Percentiles rank a stretch among this genome's conserved stretches.
phyloP scores from a whole-genome alignment of 2,888 invertebrate genomes.

The Brassicogethes aeneus region DNA sequence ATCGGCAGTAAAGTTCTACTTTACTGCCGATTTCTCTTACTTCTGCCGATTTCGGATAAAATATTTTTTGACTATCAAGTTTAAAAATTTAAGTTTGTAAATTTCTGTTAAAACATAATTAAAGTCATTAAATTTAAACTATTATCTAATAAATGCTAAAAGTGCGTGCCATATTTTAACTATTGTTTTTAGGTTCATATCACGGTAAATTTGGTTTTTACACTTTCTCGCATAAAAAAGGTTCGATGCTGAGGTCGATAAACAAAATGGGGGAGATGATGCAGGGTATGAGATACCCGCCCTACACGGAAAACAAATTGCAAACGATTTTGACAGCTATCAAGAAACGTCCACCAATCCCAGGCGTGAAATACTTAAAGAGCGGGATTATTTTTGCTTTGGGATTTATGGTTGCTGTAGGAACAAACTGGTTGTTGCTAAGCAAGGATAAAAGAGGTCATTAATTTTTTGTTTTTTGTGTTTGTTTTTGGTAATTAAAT shows the following conservation, averaged over 20 bases:
- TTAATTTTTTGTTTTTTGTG: background rate
- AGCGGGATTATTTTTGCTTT: slow-evolving; percentile 1
- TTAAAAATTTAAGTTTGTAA: background rate
- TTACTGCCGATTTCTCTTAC: no score
- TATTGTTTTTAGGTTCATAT: slow-evolving; percentile 50
- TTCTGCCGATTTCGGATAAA: no score
- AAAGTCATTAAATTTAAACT: no score
- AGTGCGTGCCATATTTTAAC: background rate
- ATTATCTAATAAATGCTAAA: no score
- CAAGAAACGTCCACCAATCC: slow-evolving; percentile 49
- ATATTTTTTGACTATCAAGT: background rate
- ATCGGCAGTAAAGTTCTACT: no score
- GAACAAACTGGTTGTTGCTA: background rate
- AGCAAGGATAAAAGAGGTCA: background rate
- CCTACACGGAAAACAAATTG: slow-evolving; percentile 67
- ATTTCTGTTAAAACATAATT: no score
- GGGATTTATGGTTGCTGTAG: background rate
- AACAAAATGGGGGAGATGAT: slow-evolving; percentile 59
- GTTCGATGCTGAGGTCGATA: slow-evolving; percentile 63
- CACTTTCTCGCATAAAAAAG: slow-evolving; percentile 88
- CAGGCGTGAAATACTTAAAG: slow-evolving; percentile 6
- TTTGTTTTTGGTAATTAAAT: no score
- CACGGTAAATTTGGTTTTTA: slow-evolving; percentile 88
- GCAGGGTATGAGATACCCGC: slow-evolving; percentile 68
- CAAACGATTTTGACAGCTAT: slow-evolving; percentile 51